These are phyloP conservation scores for Phengaris alcon DNA, from an alignment of 2,888 invertebrate genomes.

Conservation along the genomic window DNA sequence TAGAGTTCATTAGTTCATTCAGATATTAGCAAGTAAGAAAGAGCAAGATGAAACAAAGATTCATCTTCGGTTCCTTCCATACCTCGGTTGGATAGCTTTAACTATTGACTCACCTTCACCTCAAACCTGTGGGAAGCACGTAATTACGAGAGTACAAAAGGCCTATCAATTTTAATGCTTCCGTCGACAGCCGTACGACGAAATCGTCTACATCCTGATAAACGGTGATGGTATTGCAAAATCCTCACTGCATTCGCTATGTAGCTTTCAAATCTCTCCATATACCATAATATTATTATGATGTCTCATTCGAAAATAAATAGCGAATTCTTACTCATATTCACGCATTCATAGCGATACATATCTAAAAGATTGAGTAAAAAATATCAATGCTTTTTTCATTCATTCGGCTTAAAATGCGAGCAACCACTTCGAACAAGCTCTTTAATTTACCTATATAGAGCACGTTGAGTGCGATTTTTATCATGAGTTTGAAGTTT, in stretches of 20 bases:
- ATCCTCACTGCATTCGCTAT: neutral
- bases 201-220: constrained; percentile 30
- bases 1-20: no score
- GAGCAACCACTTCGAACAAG: neutral
- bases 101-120: neutral
- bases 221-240: constrained; percentile 29
- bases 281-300: neutral
- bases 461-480: neutral
- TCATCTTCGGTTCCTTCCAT: no score
- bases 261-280: neutral
- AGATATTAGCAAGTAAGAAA: no score
- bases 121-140: constrained; percentile 1
- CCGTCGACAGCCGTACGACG: constrained; percentile 19
- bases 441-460: neutral
- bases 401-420: constrained; percentile 6
- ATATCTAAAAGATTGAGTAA: neutral
- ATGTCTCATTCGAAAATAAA: neutral
- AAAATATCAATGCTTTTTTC: constrained; percentile 5
- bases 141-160: constrained; percentile 24
- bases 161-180: constrained; percentile 28
- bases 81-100: no score
- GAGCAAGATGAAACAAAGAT: no score
- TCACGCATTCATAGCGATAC: neutral
- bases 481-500: neutral
- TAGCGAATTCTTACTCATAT: neutral